phyloP scores from a whole-genome alignment of 2,113 vertebrate species.

The Irena cyanogastra region DNA sequence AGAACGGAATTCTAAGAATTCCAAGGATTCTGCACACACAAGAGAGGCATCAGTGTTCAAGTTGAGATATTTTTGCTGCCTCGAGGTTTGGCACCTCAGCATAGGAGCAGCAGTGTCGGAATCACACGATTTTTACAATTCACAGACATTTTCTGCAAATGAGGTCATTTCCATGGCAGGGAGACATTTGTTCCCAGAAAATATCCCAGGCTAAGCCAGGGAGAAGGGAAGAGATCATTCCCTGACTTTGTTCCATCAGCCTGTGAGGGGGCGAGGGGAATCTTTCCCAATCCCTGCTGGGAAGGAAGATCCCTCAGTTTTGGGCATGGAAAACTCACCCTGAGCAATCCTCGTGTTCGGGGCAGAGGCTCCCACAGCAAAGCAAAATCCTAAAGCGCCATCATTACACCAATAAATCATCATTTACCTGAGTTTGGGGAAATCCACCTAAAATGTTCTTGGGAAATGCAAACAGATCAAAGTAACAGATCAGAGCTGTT shows the following conservation, averaged over 20 bases:
- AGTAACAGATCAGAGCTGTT: neutral
- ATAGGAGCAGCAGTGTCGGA: neutral
- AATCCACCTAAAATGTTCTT: neutral
- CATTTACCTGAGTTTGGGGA: neutral
- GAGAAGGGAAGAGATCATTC: neutral
- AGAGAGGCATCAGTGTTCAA: accelerated
- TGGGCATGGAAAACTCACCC: neutral
- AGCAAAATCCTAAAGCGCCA: neutral
- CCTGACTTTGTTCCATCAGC: neutral
- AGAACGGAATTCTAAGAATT: neutral
- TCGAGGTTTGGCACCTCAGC: neutral
- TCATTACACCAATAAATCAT: neutral
- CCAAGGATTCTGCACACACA: accelerated
- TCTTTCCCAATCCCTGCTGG: neutral
- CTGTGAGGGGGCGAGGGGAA: neutral
- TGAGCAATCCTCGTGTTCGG: neutral
- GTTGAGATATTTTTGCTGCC: neutral
- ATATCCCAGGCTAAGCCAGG: neutral
- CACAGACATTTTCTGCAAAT: neutral
- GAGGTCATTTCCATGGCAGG: conserved; percentile 10
- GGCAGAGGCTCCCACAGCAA: neutral
- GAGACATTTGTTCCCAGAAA: conserved; percentile 27
- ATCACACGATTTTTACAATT: neutral
- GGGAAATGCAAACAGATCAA: neutral
- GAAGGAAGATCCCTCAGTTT: neutral